Evolutionary conservation across 1,140 invertebrate species (phyloP), one percentile per base, ranked within the genome.

Genomic region (Drosophila tristis): DNA sequence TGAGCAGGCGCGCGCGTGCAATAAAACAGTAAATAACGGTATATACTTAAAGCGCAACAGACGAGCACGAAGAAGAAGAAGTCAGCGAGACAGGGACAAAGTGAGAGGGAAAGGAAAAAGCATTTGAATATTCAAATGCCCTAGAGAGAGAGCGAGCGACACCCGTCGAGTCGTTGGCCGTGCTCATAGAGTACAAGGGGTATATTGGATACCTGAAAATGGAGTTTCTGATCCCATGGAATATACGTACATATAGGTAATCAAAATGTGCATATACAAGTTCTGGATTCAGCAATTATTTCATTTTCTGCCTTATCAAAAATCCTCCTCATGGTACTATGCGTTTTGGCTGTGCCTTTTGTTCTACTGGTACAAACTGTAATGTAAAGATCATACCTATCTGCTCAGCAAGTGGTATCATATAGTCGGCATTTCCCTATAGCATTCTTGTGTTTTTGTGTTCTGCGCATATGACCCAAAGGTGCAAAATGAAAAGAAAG

Each of bases 61-160:
- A 39, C 66, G 29, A 31, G n/a, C 8, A 5, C 9, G 47, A 45
- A 42, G 20, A 25, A 11, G 31, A 16, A 20, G 7, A 2, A 23
- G 29, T 23, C 15, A 35, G 31, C 15, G 16, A 54, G 31, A n/a
- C 35, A 39, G 35, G 35, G 4, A 39, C 35, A 43, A 35, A 23
- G 20, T 11, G 44, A 47, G 50, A 31, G 15, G 11, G 26, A 20
- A 13, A 15, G 51, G 48, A 42, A 77, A 77, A 55, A 61, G 50
- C 75, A 79, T 87, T 87, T 87, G 79, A 87, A 87, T 87, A 87
- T 87, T 87, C 84, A 87, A 86, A 86, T 87, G 78, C 82, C 82
- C 82, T 53, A 64, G 82, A 86, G 82, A 87, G 57, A 35, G 31
- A 35, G 31, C 11, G 1, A 58, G 55, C 70, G 59, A 56, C 60